Evolutionary conservation across 2,113 vertebrate genomes (phyloP).

Genomic region (Tachycineta bicolor): DNA sequence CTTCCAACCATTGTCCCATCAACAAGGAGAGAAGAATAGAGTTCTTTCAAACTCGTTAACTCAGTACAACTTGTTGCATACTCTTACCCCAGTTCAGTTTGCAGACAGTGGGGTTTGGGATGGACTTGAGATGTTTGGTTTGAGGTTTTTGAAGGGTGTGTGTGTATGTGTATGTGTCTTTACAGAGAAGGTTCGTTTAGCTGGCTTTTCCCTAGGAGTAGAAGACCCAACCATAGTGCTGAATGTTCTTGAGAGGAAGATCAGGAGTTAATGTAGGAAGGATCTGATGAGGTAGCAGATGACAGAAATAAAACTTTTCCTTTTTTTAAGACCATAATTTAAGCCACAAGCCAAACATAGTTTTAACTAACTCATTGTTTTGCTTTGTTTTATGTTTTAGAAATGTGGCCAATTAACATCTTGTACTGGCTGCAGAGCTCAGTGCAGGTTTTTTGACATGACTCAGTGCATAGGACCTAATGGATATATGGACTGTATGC

Average conservation of each 20-base stretch:
- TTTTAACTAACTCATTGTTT: constrained; percentile 57
- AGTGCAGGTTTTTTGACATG: constrained; percentile 94
- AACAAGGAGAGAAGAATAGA: neutral
- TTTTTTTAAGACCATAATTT: neutral
- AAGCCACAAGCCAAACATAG: neutral
- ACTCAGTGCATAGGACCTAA: constrained; percentile 89
- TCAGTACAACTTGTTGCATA: neutral
- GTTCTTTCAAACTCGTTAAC: neutral
- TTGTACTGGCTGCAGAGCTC: constrained; percentile 90
- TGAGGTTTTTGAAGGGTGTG: neutral
- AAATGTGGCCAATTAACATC: constrained; percentile 90
- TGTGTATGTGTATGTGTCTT: neutral
- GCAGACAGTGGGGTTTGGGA: neutral
- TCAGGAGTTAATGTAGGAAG: neutral
- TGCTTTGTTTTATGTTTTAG: constrained; percentile 82
- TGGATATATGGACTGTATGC: constrained; percentile 88
- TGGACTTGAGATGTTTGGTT: too few species aligned
- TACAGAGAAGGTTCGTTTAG: neutral
- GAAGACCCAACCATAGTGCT: neutral
- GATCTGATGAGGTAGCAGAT: neutral
- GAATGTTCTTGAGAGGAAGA: neutral
- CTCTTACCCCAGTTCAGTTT: neutral
- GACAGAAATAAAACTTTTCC: neutral
- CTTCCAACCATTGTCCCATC: neutral
- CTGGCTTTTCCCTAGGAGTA: neutral